phyloP scores from a whole-genome alignment of 2,113 vertebrate genomes.

The Sander vitreus region DNA sequence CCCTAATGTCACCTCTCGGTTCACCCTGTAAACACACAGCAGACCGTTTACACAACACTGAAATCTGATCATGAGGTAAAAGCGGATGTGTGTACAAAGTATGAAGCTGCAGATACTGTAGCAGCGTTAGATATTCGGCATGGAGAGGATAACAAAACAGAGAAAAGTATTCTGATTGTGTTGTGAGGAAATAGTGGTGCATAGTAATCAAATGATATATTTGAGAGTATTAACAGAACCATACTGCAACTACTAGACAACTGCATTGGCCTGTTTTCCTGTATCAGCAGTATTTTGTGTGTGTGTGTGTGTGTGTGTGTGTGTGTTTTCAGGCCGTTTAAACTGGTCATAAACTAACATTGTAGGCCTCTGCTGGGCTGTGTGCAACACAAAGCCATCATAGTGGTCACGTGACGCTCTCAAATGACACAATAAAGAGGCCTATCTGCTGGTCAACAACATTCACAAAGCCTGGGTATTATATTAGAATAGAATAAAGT shows the following conservation, averaged over 20 bases:
- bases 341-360: conserved; percentile 33
- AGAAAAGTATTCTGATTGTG: neutral
- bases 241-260: neutral
- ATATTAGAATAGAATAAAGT: conserved; percentile 2
- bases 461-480: conserved; percentile 21
- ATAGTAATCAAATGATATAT: neutral
- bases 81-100: conserved; percentile 9
- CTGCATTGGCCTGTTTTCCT: conserved; percentile 2
- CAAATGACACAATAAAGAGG: conserved; percentile 62
- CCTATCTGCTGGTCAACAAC: conserved; percentile 43
- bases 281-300: conserved; percentile 29
- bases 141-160: neutral
- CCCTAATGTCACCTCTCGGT: conserved; percentile 7
- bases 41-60: conserved; percentile 53
- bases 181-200: neutral
- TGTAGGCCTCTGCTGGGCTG: conserved; percentile 29
- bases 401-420: conserved; percentile 57
- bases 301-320: conserved; percentile 15
- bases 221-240: neutral
- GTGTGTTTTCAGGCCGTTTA: conserved; percentile 20
- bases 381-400: conserved; percentile 59
- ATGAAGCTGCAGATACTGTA: conserved; percentile 14
- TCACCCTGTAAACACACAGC: conserved; percentile 38
- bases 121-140: neutral
- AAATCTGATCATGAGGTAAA: conserved; percentile 42